These are phyloP conservation scores for Florisuga fusca DNA, from an alignment of 2,797 vertebrate species.

Conservation along the genomic window DNA sequence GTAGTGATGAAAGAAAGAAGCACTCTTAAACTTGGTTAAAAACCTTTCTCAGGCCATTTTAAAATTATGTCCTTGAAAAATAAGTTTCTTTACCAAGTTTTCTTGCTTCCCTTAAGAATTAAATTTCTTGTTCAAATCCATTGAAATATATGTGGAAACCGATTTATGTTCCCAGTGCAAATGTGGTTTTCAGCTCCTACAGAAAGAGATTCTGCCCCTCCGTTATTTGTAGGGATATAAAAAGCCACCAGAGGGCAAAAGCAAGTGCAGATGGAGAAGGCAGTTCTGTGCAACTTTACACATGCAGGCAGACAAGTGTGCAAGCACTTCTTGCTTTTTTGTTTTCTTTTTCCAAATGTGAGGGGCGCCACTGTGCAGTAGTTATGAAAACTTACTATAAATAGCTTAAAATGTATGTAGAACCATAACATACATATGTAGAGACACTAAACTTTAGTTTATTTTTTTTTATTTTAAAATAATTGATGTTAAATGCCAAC, in stretches of 20 bases:
- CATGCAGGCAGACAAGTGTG: neutral
- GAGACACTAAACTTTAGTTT: neutral
- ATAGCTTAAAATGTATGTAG: neutral
- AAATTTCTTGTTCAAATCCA: neutral
- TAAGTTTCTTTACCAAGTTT: neutral
- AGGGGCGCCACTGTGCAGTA: neutral
- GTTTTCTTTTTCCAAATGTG: neutral
- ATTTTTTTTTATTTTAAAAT: neutral
- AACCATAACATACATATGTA: neutral
- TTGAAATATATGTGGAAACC: neutral
- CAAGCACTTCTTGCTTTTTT: neutral
- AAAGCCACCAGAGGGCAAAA: constrained; percentile 71
- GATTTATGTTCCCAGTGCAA: neutral
- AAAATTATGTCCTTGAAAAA: neutral
- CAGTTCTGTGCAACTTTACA: neutral
- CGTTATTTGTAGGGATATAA: neutral
- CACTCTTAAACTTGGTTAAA: neutral
- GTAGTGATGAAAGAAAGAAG: neutral
- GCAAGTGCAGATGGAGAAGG: neutral
- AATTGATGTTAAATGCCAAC: too few relatives aligned
- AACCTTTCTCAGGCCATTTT: neutral
- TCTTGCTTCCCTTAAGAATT: neutral
- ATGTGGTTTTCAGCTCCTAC: neutral
- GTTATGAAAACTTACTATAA: neutral
- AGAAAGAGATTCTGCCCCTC: neutral